Base-by-base conservation (phyloP, 1,140 invertebrate genomes). In the Aleiodes sp. region DNA sequence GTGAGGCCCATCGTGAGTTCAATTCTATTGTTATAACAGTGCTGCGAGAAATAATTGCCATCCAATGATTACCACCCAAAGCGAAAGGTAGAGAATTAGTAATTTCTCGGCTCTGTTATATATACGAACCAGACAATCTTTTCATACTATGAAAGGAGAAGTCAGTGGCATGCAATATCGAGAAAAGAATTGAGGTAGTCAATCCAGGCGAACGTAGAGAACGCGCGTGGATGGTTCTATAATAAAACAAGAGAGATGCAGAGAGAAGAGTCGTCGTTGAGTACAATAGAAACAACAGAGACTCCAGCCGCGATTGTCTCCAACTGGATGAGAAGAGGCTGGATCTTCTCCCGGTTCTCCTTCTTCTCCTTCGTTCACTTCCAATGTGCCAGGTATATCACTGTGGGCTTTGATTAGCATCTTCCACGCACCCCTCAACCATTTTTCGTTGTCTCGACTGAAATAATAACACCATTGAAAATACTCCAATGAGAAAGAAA, bases 231-330 rank as follows among this genome's bases (percentile, higher is more conserved):
- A 16, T 67, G 31, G 52, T 39, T 67, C 65, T 52, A 67, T 67
- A 67, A 67, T 67, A 37, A 33, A 33, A 60, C 65, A 26, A 67
- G 56, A 37, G 35, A 19, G 19, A 24, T n/a, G n/a, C n/a, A n/a
- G 46, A 26, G 46, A 21, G 46, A 24, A 21, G 14, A 46, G 41
- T 46, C 41, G 19, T 46, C 2, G 1, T 14, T 7, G 21, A 33
- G 24, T 9, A 67, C 65, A 67, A 67, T 67, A 24, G 65, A 57
- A 60, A 67, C 52, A 67, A 60, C 65, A 67, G 65, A 10, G 14
- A 35, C 65, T 60, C 46, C 65, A 67, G 65, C 56, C 65, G 10
- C 65, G 56, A 67, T 67, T 67, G 65, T 67, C 65, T 67, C 65
- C 65, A 52, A 35, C 21, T 39, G 56, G 56, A 67, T 60, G 65